Evolutionary conservation across 1,140 invertebrate genomes (phyloP).

Genomic region (Lepidotrigona ventralis): DNA sequence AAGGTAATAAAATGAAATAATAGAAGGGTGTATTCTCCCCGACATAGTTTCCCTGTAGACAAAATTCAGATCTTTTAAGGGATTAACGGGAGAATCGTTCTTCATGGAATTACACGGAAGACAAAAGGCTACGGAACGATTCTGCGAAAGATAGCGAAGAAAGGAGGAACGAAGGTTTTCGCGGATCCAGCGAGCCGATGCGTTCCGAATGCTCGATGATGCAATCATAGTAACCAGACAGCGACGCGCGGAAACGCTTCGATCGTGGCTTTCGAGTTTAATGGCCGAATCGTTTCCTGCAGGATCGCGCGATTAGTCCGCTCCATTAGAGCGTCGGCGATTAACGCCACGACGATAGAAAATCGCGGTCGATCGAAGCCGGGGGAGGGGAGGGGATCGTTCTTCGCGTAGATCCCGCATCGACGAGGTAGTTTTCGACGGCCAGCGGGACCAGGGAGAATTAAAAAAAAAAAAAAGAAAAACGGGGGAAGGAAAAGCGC

Average conservation of each 20-base stretch:
- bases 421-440: neutral
- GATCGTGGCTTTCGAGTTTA: conserved; percentile 60
- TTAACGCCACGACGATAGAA: conserved; percentile 63
- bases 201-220: conserved; percentile 43
- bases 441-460: neutral
- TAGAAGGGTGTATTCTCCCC: too few species aligned
- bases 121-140: neutral
- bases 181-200: neutral
- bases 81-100: neutral
- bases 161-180: neutral
- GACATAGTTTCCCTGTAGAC: too few species aligned
- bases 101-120: neutral
- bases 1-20: too few species aligned
- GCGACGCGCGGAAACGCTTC: conserved; percentile 40
- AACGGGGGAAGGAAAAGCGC: neutral
- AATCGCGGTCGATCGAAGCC: conserved; percentile 51
- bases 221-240: conserved; percentile 48
- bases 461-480: neutral
- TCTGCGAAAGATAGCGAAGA: neutral
- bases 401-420: conserved; percentile 14
- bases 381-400: conserved; percentile 33
- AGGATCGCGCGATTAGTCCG: conserved; percentile 65
- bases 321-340: conserved; percentile 64
- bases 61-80: too few species aligned
- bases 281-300: conserved; percentile 64